Conservation (phyloP, 2,113 vertebrate genomes). For the Triplophysa rosa region DNA sequence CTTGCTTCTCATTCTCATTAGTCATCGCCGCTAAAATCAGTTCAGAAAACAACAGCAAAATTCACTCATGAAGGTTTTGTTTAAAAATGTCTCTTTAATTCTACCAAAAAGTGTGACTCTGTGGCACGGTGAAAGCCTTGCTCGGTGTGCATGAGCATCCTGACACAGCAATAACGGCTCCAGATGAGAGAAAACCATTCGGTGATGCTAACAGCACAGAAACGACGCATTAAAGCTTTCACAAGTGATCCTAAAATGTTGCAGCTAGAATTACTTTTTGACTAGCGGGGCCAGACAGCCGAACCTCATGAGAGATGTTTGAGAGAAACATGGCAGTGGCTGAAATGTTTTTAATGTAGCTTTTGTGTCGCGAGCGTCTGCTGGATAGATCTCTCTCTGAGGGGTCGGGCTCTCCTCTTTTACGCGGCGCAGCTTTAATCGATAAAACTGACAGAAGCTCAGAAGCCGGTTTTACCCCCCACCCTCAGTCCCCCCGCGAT, state of each 20-base stretch:
- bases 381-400: slow-evolving; percentile 29
- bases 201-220: neutral
- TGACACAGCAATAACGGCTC: no score
- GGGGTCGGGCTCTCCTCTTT: slow-evolving; percentile 31
- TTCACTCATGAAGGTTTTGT: no score
- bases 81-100: no score
- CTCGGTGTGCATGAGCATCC: no score
- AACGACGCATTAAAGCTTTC: neutral
- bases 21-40: no score
- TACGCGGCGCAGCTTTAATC: slow-evolving; percentile 36
- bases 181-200: no score
- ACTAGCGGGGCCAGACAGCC: slow-evolving; percentile 5
- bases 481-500: slow-evolving; percentile 35
- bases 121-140: no score
- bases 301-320: slow-evolving; percentile 1
- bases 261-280: slow-evolving; percentile 6
- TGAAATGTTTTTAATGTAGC: slow-evolving; percentile 12
- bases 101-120: no score
- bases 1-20: no score
- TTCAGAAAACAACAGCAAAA: no score
- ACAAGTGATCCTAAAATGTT: slow-evolving; percentile 11
- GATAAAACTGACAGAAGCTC: slow-evolving; percentile 43
- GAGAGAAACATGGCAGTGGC: slow-evolving; percentile 11
- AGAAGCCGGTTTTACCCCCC: slow-evolving; percentile 30
- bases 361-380: slow-evolving; percentile 6